Conservation (phyloP, 2,113 vertebrate species). For the Ascaphus truei region DNA sequence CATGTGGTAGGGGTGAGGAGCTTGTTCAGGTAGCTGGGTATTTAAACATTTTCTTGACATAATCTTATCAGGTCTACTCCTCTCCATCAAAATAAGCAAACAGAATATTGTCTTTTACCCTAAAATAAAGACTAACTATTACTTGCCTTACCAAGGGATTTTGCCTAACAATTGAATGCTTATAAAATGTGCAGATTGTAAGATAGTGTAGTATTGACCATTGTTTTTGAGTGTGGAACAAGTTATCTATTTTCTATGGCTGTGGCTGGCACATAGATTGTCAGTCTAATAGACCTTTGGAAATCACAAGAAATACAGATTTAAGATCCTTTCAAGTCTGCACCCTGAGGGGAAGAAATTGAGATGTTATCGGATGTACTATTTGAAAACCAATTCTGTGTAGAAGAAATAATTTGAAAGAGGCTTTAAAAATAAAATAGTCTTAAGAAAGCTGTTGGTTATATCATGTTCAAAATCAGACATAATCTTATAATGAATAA, state of each 20-base stretch:
- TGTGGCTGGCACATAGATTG: slow-evolving; percentile 33
- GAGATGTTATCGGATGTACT: slow-evolving; percentile 17
- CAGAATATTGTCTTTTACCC: slow-evolving; percentile 1
- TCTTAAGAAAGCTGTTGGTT: slow-evolving; percentile 13
- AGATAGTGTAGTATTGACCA: slow-evolving; percentile 35
- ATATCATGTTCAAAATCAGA: slow-evolving; percentile 12
- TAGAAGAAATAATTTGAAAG: slow-evolving; percentile 27
- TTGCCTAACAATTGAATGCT: slow-evolving; percentile 19
- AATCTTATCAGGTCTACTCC: neutral
- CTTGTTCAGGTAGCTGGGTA: too few relatives aligned
- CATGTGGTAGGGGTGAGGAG: too few relatives aligned
- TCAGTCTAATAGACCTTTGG: slow-evolving; percentile 30
- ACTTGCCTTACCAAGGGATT: slow-evolving; percentile 2
- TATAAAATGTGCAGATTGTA: slow-evolving; percentile 9
- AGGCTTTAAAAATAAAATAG: slow-evolving; percentile 31
- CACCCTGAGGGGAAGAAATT: slow-evolving; percentile 30
- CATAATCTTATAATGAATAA: neutral
- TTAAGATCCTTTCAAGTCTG: slow-evolving; percentile 13
- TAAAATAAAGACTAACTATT: slow-evolving; percentile 17
- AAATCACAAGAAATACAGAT: slow-evolving; percentile 32
- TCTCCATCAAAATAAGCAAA: slow-evolving; percentile 6
- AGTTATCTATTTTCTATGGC: slow-evolving; percentile 46
- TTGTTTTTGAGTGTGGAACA: slow-evolving; percentile 52
- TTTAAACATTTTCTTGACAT: slow-evolving; percentile 18
- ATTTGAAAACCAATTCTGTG: slow-evolving; percentile 32